phyloP scores from a whole-genome alignment of 2,888 invertebrate genomes.

The Calameuta idolon region DNA sequence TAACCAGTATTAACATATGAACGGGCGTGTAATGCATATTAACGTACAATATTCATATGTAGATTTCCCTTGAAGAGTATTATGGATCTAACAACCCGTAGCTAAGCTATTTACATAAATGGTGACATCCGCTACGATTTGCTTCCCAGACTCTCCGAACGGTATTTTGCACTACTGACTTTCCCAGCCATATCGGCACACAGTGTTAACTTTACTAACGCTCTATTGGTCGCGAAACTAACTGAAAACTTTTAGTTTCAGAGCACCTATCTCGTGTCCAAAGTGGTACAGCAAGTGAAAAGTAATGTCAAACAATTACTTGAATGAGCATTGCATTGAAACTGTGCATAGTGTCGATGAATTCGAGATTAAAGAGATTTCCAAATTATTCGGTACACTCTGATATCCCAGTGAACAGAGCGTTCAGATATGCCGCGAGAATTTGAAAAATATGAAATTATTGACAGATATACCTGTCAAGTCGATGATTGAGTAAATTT shows the following conservation, averaged over 20 bases:
- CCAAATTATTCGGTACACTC: background rate
- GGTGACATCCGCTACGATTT: constrained; percentile 39
- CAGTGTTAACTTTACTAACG: no score
- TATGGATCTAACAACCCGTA: constrained; percentile 58
- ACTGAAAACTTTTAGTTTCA: no score
- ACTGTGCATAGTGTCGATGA: background rate
- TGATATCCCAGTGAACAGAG: background rate
- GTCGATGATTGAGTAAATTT: background rate
- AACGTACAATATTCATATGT: constrained; percentile 59
- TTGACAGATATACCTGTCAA: background rate
- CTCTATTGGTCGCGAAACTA: no score
- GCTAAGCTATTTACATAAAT: constrained; percentile 58
- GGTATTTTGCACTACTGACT: background rate
- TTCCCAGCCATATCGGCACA: background rate
- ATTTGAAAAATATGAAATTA: background rate
- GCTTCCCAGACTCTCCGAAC: background rate
- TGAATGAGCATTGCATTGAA: background rate
- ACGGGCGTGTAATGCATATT: constrained; percentile 52
- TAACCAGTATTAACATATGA: constrained; percentile 56
- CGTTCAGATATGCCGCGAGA: background rate
- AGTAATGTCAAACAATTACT: no score
- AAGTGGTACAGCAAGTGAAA: no score
- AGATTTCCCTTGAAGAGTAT: constrained; percentile 54
- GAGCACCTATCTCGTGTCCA: no score
- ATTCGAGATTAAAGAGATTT: background rate